Percentiles rank a stretch among this genome's conserved stretches.
Evolutionary conservation across 1,140 invertebrate species (phyloP).

Genomic region (Ctenoplectra terminalis): DNA sequence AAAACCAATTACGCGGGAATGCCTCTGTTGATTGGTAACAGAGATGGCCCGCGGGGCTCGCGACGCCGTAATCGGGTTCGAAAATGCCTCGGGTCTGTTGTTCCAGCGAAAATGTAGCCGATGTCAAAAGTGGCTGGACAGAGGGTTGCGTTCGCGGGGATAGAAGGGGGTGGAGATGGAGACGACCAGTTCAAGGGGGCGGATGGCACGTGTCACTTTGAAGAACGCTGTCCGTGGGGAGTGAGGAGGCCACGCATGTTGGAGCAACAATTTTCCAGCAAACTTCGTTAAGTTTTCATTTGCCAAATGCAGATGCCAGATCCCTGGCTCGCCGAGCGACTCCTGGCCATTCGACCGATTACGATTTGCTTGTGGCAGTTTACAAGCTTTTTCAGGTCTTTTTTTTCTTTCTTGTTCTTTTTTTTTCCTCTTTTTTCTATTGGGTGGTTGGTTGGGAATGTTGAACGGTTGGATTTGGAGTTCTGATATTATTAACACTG

Average conservation of each 20-base stretch:
- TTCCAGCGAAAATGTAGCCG: slow-evolving; percentile 75
- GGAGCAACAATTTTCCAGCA: slow-evolving; percentile 65
- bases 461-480: background rate
- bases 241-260: slow-evolving; percentile 21
- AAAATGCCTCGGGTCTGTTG: slow-evolving; percentile 69
- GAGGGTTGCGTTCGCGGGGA: background rate
- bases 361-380: slow-evolving; percentile 37
- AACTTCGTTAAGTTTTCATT: slow-evolving; percentile 74
- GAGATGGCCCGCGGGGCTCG: slow-evolving; percentile 66
- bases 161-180: background rate
- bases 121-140: slow-evolving; percentile 63
- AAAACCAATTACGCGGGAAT: slow-evolving; percentile 79
- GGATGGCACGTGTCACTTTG: slow-evolving; percentile 77
- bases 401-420: background rate
- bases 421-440: background rate
- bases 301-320: slow-evolving; percentile 61
- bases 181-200: background rate
- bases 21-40: slow-evolving; percentile 70
- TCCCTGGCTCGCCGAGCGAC: background rate
- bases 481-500: no score
- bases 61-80: slow-evolving; percentile 56
- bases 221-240: slow-evolving; percentile 68
- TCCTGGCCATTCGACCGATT: slow-evolving; percentile 43
- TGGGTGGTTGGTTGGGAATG: background rate
- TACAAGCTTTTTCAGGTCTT: slow-evolving; percentile 26